Conservation (phyloP, 2,113 vertebrate genomes). For the Galemys pyrenaicus region DNA sequence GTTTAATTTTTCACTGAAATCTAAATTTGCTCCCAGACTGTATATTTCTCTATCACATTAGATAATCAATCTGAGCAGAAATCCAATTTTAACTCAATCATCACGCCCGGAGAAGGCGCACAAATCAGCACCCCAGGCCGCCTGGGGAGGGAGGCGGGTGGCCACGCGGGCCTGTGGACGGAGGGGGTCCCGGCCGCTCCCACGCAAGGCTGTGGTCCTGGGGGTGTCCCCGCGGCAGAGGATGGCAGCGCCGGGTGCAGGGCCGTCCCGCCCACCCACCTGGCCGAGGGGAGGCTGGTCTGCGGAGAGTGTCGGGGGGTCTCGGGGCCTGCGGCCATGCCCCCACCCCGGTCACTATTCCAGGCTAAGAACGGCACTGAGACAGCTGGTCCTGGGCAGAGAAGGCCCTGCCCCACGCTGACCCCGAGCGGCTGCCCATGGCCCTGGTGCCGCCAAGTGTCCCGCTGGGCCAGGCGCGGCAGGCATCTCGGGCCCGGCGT, state of each 20-base stretch:
- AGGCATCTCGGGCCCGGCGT: no score
- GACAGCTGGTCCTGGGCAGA: no score
- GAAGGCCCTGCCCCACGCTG: no score
- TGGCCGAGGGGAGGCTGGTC: background rate
- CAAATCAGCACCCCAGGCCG: accelerated
- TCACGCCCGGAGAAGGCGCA: constrained; percentile 46
- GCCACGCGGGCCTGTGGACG: background rate
- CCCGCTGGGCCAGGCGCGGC: no score
- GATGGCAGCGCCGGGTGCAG: no score
- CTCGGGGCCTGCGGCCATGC: accelerated
- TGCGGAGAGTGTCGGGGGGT: background rate
- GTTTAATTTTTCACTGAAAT: constrained; percentile 84
- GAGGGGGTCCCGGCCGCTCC: background rate
- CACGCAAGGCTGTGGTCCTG: no score
- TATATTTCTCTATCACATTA: constrained; percentile 84
- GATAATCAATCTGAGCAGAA: constrained; percentile 83
- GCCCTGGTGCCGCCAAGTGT: no score
- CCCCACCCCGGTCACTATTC: no score
- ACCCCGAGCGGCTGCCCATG: no score
- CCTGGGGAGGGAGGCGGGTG: background rate
- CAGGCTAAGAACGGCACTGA: accelerated
- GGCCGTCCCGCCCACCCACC: no score
- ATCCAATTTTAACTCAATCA: constrained; percentile 85
- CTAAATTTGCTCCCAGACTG: constrained; percentile 80
- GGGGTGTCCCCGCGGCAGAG: accelerated